These are phyloP conservation scores for Meliscaeva auricollis DNA, from an alignment of 2,888 invertebrate species.

Conservation along the genomic window DNA sequence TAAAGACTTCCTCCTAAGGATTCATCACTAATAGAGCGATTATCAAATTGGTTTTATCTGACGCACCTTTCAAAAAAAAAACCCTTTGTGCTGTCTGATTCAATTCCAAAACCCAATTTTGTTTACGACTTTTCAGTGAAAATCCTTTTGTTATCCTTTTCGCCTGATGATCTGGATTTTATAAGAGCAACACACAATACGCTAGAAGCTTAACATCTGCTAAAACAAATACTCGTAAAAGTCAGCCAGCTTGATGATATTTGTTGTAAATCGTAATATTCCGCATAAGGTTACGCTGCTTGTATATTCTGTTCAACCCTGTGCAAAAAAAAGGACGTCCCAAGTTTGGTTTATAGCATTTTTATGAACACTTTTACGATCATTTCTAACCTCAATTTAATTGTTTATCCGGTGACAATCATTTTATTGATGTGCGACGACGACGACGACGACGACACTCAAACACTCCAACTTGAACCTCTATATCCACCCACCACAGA, in stretches of 20 bases:
- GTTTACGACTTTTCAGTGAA: constrained; percentile 68
- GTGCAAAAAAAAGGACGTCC: constrained; percentile 55
- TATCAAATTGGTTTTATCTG: constrained; percentile 59
- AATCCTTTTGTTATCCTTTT: constrained; percentile 73
- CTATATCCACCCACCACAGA: constrained; percentile 14
- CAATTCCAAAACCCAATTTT: constrained; percentile 14
- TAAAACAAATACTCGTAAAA: constrained; percentile 70
- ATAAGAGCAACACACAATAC: constrained; percentile 30
- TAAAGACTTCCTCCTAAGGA: constrained; percentile 24
- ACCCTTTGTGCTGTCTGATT: not conserved
- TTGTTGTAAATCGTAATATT: constrained; percentile 30
- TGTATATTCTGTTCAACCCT: not conserved
- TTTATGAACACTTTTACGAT: constrained; percentile 84
- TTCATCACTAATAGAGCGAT: constrained; percentile 68
- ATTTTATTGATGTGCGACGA: constrained; percentile 80
- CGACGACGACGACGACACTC: constrained; percentile 13
- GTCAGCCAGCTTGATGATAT: constrained; percentile 67
- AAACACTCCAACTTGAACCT: not conserved
- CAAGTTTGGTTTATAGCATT: constrained; percentile 81
- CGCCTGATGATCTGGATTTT: constrained; percentile 55
- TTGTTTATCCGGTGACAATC: constrained; percentile 85
- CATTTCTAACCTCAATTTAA: constrained; percentile 84
- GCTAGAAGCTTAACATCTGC: constrained; percentile 68
- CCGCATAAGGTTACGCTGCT: constrained; percentile 8
- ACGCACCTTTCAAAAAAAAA: not conserved